Evolutionary conservation across 2,797 vertebrate species (phyloP).

Genomic region (Acipenser ruthenus): DNA sequence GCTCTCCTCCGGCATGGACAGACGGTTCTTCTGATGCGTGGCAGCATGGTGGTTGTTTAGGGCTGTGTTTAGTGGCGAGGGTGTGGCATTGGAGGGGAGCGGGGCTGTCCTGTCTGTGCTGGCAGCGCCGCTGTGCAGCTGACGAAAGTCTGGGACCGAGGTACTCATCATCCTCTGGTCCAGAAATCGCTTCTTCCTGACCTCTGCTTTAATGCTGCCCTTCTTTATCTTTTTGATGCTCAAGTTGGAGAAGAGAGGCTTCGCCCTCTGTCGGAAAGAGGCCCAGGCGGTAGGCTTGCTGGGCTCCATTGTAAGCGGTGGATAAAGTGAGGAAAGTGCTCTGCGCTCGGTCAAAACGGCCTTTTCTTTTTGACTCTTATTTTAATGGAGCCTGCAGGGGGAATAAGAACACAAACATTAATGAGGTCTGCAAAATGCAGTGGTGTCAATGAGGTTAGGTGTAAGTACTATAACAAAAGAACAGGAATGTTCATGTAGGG

Average conservation of each 20-base stretch:
- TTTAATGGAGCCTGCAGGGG: no score
- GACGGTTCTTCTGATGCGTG: neutral
- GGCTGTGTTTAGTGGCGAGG: slow-evolving; percentile 12
- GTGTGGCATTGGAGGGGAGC: slow-evolving; percentile 15
- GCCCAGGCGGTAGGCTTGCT: slow-evolving; percentile 51
- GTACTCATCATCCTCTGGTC: slow-evolving; percentile 49
- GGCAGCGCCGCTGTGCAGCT: slow-evolving; percentile 14
- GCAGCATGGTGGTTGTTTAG: neutral
- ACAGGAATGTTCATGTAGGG: no score
- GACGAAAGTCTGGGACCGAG: slow-evolving; percentile 56
- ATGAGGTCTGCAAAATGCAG: no score
- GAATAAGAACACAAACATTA: no score
- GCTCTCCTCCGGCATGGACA: slow-evolving; percentile 26
- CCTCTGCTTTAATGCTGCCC: slow-evolving; percentile 33
- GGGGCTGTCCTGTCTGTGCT: slow-evolving; percentile 3
- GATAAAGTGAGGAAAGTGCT: no score
- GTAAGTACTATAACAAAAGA: no score
- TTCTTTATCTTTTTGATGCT: slow-evolving; percentile 38
- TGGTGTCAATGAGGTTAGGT: no score
- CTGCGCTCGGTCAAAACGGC: no score
- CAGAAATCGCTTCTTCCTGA: slow-evolving; percentile 21
- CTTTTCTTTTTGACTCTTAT: no score
- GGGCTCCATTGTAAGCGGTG: slow-evolving; percentile 44
- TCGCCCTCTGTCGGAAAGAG: slow-evolving; percentile 45
- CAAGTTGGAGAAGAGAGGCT: slow-evolving; percentile 28